A percentile compares a stretch with the other conserved stretches of the same genome.
Evolutionary conservation across 2,113 vertebrate species (phyloP).

Genomic region (Phylloscopus whistleri): DNA sequence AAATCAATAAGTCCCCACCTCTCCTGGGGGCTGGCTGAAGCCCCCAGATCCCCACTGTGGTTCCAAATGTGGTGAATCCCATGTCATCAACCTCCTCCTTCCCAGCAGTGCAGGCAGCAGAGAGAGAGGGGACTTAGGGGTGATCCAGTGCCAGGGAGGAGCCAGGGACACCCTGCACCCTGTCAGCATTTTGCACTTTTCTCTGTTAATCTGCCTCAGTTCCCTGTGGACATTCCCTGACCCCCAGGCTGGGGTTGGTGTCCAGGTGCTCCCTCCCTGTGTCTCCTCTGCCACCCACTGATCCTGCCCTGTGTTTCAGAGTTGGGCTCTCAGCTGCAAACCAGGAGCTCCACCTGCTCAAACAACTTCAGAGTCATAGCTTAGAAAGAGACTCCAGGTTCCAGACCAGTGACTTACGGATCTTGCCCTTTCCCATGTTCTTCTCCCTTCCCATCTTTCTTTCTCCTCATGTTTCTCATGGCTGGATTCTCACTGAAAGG

Average conservation of each 20-base stretch:
- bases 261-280: not conserved
- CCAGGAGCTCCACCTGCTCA: not conserved
- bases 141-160: not conserved
- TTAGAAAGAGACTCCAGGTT: not conserved
- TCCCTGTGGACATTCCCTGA: not conserved
- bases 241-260: not conserved
- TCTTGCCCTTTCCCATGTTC: not conserved
- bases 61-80: not conserved
- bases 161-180: not conserved
- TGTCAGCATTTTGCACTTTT: not conserved
- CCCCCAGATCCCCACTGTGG: too few species aligned
- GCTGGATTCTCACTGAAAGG: not conserved
- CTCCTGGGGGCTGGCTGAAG: not conserved
- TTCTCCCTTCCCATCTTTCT: not conserved
- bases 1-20: not conserved
- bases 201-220: not conserved
- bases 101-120: not conserved
- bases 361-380: not conserved
- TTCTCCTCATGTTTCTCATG: not conserved
- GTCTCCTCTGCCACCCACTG: not conserved
- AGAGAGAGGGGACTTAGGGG: not conserved
- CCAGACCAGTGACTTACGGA: not conserved
- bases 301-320: not conserved
- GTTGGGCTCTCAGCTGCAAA: not conserved
- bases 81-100: accelerated